Conservation (phyloP, 2,888 invertebrate species). For the Philonicus albiceps region DNA sequence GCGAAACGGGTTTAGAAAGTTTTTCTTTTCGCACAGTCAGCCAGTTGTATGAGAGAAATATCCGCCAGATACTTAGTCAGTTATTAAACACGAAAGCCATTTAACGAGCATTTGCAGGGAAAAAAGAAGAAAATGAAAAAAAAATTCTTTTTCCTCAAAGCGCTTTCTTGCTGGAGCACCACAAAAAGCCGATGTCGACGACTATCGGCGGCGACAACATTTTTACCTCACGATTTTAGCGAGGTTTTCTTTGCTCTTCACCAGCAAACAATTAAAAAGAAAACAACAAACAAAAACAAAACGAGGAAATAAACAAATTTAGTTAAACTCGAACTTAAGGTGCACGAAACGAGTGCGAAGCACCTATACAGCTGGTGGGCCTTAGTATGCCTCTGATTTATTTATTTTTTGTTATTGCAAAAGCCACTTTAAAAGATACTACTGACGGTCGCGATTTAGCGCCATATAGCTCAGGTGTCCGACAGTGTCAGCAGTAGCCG, state of each 20-base stretch:
- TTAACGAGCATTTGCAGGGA: background rate
- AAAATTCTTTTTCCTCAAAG: conserved; percentile 1
- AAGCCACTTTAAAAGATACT: background rate
- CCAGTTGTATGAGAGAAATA: background rate
- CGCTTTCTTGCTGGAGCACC: conserved; percentile 5
- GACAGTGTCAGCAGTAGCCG: background rate
- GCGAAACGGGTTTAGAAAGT: conserved; percentile 37
- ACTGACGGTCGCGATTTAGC: background rate
- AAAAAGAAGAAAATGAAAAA: no score
- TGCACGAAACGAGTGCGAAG: background rate
- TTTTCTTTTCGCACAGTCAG: conserved; percentile 37
- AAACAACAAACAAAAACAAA: conserved; percentile 7
- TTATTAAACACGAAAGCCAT: background rate
- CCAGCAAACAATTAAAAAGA: background rate
- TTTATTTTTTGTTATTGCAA: background rate
- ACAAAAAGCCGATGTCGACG: conserved; percentile 11
- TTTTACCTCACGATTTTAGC: background rate
- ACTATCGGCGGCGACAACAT: conserved; percentile 16
- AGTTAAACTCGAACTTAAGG: conserved; percentile 25
- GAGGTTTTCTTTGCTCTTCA: conserved; percentile 1
- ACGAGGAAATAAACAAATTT: conserved; percentile 23
- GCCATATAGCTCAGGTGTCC: background rate
- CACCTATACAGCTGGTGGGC: background rate
- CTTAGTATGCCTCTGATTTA: background rate
- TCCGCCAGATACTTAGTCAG: conserved; percentile 8